These are phyloP conservation scores for Deroplatys truncata DNA, from an alignment of 2,888 invertebrate genomes.

Conservation along the genomic window DNA sequence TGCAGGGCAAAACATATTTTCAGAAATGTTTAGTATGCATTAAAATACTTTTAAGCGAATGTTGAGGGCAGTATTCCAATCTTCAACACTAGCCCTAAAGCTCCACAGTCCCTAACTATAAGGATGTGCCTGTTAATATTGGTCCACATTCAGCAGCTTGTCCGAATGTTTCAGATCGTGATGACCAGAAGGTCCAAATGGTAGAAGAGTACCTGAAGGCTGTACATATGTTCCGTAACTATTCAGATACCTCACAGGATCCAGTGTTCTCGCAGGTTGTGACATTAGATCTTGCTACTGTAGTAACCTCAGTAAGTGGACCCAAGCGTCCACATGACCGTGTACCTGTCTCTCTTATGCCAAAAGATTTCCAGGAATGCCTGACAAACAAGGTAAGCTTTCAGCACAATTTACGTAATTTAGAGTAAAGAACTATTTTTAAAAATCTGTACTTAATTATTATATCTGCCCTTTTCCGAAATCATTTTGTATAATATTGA, in stretches of 20 bases:
- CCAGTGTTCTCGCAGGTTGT: conserved; percentile 74
- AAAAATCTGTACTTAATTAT: too few species aligned
- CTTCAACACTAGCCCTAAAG: too few species aligned
- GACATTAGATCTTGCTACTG: conserved; percentile 78
- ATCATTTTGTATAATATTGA: too few species aligned
- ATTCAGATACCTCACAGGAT: conserved; percentile 67
- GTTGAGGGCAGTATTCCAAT: too few species aligned
- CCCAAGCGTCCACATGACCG: conserved; percentile 97
- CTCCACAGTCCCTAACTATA: too few species aligned
- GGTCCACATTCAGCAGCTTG: not conserved
- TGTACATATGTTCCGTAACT: conserved; percentile 81
- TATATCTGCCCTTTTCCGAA: too few species aligned
- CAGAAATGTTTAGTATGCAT: too few species aligned
- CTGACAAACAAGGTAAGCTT: conserved; percentile 76
- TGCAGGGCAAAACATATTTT: too few species aligned
- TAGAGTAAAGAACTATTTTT: not conserved
- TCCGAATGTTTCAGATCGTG: conserved; percentile 59
- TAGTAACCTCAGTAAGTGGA: conserved; percentile 93
- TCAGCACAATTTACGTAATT: not conserved
- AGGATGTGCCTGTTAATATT: too few species aligned
- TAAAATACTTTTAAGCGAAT: too few species aligned
- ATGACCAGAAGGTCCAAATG: conserved; percentile 67
- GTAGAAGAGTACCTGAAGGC: conserved; percentile 79
- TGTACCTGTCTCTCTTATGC: conserved; percentile 87
- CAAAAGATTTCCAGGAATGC: conserved; percentile 80